Evolutionary conservation across 1,140 invertebrate species (phyloP), one percentile per base, ranked within the genome.

Genomic region (Popillia japonica): DNA sequence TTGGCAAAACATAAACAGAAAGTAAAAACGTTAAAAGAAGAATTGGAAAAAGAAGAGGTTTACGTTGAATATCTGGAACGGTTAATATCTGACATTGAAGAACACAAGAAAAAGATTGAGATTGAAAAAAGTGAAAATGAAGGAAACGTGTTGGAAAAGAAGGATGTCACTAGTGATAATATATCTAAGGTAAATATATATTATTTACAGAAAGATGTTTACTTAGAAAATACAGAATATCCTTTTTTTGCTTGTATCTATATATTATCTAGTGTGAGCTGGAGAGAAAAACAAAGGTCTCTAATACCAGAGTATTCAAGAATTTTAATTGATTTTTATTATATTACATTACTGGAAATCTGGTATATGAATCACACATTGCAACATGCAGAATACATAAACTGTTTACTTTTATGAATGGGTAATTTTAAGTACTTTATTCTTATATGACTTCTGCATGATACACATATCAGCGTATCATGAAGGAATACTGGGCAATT

Each of bases 1-100:
- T 90, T 97, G 79, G 90, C 93, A 81, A 95, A 95, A 88, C 95
- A 97, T 89, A 94, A 94, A 89, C 91, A 94, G 84, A 93, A 93
- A 89, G 94, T 96, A 75, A 88, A 89, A 72, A 90, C 93, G 79
- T 90, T 96, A 72, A 92, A 92, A 85, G 94, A 96, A 84, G 95
- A 96, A 87, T 87, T 96, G 40, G 94, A 96, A 83, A 95, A 96
- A 85, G 95, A 96, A 87, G 93, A 96, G 84, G 94, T 96, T 83
- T 96, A 96, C 84, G 95, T 96, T 7, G 94, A 96, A 85, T 96
- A 96, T 87, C 88, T 97, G 80, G 94, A 96, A 86, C 90, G 93
- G 77, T 86, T 96, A 55, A 85, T 97, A 20, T 92, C 92, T 73
- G 94, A 96, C 87, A 94, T 95, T 8, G 94, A 95, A 82, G 91